Conservation (phyloP, 92 coral and sea anemone genomes). For the Metridium senile region DNA sequence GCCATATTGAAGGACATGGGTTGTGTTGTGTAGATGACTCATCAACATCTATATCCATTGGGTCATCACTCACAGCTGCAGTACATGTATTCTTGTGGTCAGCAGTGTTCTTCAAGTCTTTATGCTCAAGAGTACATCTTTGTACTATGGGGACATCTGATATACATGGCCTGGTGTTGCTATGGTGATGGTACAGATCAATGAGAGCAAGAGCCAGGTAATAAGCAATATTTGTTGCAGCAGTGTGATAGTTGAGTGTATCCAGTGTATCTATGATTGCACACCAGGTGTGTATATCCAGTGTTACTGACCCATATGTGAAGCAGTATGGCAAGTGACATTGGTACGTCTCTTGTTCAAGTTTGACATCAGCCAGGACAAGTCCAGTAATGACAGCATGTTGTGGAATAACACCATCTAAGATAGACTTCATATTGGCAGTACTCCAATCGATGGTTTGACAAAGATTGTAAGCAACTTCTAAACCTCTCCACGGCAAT, state of each 20-base stretch:
- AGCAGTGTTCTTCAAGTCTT: not conserved
- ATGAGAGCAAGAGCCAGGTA: slow-evolving; percentile 56
- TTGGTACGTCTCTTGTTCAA: not conserved
- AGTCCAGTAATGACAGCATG: slow-evolving; percentile 18
- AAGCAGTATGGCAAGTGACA: slow-evolving; percentile 25
- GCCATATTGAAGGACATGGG: slow-evolving; percentile 41
- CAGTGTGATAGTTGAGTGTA: slow-evolving; percentile 28
- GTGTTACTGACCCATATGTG: slow-evolving; percentile 50
- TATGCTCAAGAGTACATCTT: slow-evolving; percentile 42
- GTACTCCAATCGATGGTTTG: slow-evolving; percentile 20
- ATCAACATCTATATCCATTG: slow-evolving; percentile 10
- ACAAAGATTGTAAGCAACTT: slow-evolving; percentile 29
- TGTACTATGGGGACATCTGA: slow-evolving; percentile 45
- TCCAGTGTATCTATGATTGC: slow-evolving; percentile 68
- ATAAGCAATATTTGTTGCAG: slow-evolving; percentile 65
- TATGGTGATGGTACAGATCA: slow-evolving; percentile 31
- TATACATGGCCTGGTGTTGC: slow-evolving; percentile 10
- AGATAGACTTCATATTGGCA: slow-evolving; percentile 6
- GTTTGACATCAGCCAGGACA: slow-evolving; percentile 1
- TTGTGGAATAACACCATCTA: slow-evolving; percentile 6
- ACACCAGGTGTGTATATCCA: slow-evolving; percentile 66
- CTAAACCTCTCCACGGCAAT: slow-evolving; percentile 30
- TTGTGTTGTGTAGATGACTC: no score
- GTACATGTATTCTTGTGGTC: not conserved
- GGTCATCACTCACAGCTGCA: no score